Evolutionary conservation across 1,140 invertebrate genomes (phyloP).

Genomic region (Anagrus nilaparvatae): DNA sequence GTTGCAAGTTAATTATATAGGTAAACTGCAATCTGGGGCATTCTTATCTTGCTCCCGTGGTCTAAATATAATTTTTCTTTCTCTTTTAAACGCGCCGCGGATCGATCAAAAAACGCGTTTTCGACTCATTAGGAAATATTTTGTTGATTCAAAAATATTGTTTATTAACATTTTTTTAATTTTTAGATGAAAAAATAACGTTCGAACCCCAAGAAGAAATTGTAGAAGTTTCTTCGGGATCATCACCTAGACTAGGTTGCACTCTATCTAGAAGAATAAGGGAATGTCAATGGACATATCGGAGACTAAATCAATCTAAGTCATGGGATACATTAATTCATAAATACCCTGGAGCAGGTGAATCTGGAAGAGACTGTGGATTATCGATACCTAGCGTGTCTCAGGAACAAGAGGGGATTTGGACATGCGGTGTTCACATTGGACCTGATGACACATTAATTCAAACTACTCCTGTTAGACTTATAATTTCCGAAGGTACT

Average conservation of each 20-base stretch:
- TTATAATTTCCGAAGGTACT: conserved; percentile 36
- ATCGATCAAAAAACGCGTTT: too few species aligned
- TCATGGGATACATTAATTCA: conserved; percentile 36
- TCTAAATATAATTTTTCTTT: too few species aligned
- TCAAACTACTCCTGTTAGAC: conserved; percentile 27
- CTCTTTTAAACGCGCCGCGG: too few species aligned
- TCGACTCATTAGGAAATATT: too few species aligned
- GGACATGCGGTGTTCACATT: conserved; percentile 36
- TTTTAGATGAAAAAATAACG: conserved; percentile 20
- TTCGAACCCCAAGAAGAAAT: conserved; percentile 23
- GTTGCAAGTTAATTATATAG: too few species aligned
- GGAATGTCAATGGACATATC: conserved; percentile 41
- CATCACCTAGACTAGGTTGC: conserved; percentile 33
- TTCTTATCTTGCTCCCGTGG: too few species aligned
- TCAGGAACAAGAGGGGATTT: conserved; percentile 37
- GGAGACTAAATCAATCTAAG: conserved; percentile 35
- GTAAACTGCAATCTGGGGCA: too few species aligned
- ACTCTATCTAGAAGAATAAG: conserved; percentile 27
- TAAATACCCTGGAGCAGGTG: conserved; percentile 35
- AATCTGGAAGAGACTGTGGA: conserved; percentile 35
- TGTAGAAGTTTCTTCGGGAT: too few species aligned
- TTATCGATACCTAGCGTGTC: conserved; percentile 35
- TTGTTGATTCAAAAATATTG: too few species aligned
- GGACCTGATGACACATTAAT: conserved; percentile 28
- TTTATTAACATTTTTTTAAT: too few species aligned